Evolutionary conservation across 2,113 vertebrate genomes (phyloP).

Genomic region (Podarcis raffonei): DNA sequence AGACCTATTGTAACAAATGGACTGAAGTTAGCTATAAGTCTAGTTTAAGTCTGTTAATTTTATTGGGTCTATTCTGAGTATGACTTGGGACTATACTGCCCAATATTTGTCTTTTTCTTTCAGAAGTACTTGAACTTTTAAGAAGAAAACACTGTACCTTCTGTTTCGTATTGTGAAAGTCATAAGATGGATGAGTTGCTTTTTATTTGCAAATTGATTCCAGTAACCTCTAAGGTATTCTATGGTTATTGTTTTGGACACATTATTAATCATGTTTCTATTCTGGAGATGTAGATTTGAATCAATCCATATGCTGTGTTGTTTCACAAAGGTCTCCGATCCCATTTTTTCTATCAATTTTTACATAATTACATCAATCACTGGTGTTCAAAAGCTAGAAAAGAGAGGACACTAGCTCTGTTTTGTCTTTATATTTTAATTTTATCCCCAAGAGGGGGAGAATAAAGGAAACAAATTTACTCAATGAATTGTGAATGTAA

Average conservation of each 20-base stretch:
- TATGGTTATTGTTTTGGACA: background rate
- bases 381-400: slow-evolving; percentile 33
- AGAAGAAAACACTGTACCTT: background rate
- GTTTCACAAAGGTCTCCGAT: slow-evolving; percentile 25
- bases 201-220: slow-evolving; percentile 48
- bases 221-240: slow-evolving; percentile 29
- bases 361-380: slow-evolving; percentile 39
- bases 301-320: background rate
- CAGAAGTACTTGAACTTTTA: slow-evolving; percentile 3
- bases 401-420: slow-evolving; percentile 8
- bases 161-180: background rate
- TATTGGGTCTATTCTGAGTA: too few relatives aligned
- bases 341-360: slow-evolving; percentile 31
- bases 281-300: slow-evolving; percentile 45
- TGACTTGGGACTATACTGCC: too few relatives aligned
- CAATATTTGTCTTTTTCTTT: slow-evolving; percentile 1
- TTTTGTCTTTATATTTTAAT: slow-evolving; percentile 3
- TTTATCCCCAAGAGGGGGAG: slow-evolving; percentile 11
- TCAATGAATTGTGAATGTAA: slow-evolving; percentile 27
- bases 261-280: slow-evolving; percentile 40
- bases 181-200: slow-evolving; percentile 26
- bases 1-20: too few relatives aligned
- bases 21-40: too few relatives aligned
- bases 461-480: slow-evolving; percentile 39
- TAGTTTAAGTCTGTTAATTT: too few relatives aligned